These are phyloP conservation scores for Oreohelix idahoensis DNA, from an alignment of 1,140 invertebrate genomes.

Conservation along the genomic window DNA sequence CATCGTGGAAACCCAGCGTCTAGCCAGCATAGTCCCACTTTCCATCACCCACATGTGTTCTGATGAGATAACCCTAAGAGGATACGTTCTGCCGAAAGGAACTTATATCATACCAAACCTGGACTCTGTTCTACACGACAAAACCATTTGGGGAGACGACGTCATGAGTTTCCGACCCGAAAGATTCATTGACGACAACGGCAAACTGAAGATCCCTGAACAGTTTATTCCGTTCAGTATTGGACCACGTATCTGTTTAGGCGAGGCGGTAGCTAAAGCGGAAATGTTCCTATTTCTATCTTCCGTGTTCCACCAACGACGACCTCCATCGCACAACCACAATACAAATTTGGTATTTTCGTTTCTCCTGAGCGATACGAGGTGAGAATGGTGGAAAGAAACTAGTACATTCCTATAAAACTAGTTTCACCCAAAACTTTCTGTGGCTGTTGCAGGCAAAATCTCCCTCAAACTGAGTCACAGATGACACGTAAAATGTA, in stretches of 20 bases:
- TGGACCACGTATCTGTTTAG: conserved; percentile 4
- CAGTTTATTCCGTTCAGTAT: conserved; percentile 49
- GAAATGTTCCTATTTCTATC: conserved; percentile 22
- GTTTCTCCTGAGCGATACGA: too few species aligned
- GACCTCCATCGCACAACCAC: too few species aligned
- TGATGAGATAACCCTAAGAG: not conserved
- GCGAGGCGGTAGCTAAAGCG: conserved; percentile 47
- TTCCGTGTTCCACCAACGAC: too few species aligned
- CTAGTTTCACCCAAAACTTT: too few species aligned
- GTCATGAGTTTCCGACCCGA: conserved; percentile 70
- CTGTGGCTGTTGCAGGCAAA: too few species aligned
- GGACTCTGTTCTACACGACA: conserved; percentile 63
- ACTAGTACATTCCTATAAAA: too few species aligned
- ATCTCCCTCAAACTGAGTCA: too few species aligned
- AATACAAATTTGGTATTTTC: too few species aligned
- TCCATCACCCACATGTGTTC: not conserved
- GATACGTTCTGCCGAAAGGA: conserved; percentile 44
- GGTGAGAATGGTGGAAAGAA: too few species aligned
- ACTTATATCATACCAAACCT: conserved; percentile 23
- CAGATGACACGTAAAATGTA: too few species aligned
- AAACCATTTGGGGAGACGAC: conserved; percentile 18
- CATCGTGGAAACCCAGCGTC: conserved; percentile 42
- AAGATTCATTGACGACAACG: conserved; percentile 71
- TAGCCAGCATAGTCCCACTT: conserved; percentile 39
- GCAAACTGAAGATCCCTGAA: conserved; percentile 25